Base-by-base conservation (phyloP, 37 sponge, comb jelly and placozoan species). In the Theonella swinhoei region DNA sequence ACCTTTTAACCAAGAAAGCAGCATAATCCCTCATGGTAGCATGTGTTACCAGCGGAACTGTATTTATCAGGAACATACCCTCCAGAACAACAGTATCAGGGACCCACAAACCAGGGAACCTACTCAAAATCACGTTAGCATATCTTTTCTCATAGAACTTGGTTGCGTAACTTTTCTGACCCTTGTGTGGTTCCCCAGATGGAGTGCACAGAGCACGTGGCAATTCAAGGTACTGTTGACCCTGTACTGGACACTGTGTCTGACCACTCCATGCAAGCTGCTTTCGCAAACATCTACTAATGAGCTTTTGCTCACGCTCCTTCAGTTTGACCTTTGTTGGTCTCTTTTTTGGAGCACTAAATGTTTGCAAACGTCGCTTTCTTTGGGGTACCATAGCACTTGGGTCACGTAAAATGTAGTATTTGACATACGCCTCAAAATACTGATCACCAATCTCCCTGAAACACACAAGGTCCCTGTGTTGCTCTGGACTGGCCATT, bases 211-310 rank as follows among this genome's bases (percentile, higher is more conserved):
- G 24, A 7, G 64, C 64, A 28, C 64, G 64, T 11, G 64, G 64
- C 26, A 63, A 28, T 63, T 63, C 64, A 3, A 7, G 26, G 26
- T 63, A 63, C 26, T 63, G 64, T 28, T 63, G 26, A 63, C 64
- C 64, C 9, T 63, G 64, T 28, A 28, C 64, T 28, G 26, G 24
- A 63, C 64, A 63, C 64, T 63, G 64, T 63, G 64, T 63, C 64
- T 63, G 64, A 63, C 26, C 64, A 63, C 64, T 63, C 64, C 64
- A 63, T 2, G 64, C 64, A 28, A 63, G 64, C 64, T 63, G 64
- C 19, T 19, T 11, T n/a, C n/a, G n/a, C n/a, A n/a, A n/a, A n/a
- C n/a, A n/a, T n/a, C n/a, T n/a, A n/a, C n/a, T n/a, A n/a, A n/a
- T n/a, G n/a, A n/a, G n/a, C n/a, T n/a, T n/a, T n/a, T n/a, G n/a